phyloP scores from a whole-genome alignment of 2,888 invertebrate genomes.

The Calliopum simillimum region DNA sequence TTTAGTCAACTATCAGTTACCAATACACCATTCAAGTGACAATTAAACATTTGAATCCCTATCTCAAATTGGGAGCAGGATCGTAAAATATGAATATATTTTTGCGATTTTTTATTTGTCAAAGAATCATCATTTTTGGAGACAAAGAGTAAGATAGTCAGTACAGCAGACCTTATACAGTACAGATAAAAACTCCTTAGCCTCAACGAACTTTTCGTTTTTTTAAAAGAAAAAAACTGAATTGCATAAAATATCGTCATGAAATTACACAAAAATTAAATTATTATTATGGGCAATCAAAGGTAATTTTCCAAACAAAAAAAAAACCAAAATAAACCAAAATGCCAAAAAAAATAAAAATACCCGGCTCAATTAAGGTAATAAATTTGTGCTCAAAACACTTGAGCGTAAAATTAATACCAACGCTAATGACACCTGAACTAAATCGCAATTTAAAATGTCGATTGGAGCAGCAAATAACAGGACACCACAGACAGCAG shows the following conservation, averaged over 20 bases:
- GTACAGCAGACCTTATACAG: too few species aligned
- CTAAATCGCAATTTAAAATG: slow-evolving; percentile 5
- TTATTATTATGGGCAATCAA: background rate
- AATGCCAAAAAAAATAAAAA: slow-evolving; percentile 3
- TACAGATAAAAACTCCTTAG: too few species aligned
- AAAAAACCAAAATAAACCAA: background rate
- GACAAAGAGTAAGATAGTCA: too few species aligned
- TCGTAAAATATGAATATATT: too few species aligned
- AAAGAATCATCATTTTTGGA: too few species aligned
- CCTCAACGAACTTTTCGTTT: too few species aligned
- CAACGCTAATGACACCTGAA: slow-evolving; percentile 1
- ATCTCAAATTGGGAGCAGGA: too few species aligned
- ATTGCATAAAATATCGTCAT: background rate
- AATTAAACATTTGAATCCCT: too few species aligned
- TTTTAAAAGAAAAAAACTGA: too few species aligned
- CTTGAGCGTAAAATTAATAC: slow-evolving; percentile 15
- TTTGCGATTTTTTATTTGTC: too few species aligned
- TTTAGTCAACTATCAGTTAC: too few species aligned
- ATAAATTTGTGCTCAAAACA: slow-evolving; percentile 18
- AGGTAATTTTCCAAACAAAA: background rate
- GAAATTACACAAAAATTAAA: background rate
- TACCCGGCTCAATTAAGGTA: slow-evolving; percentile 14
- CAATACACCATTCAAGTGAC: too few species aligned
- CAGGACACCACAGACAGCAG: background rate
- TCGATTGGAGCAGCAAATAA: background rate